Conservation (phyloP, 1,140 invertebrate species). For the Aethina tumida region DNA sequence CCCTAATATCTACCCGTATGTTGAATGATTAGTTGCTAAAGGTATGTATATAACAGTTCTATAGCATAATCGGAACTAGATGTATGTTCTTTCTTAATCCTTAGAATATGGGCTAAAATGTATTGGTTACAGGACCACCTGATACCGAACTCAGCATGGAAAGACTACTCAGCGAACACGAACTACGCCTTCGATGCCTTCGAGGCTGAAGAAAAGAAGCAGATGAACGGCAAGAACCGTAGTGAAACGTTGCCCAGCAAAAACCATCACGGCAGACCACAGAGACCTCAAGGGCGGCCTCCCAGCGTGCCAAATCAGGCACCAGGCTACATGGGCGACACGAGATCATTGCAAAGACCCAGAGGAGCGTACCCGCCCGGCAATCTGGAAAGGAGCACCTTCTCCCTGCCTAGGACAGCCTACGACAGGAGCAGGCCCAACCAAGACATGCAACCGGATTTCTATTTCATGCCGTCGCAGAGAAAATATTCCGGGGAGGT, state of each 20-base stretch:
- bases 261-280: conserved; percentile 17
- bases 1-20: too few species aligned
- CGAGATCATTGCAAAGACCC: conserved; percentile 49
- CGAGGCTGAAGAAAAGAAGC: conserved; percentile 54
- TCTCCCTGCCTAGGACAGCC: conserved; percentile 39
- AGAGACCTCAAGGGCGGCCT: conserved; percentile 29
- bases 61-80: not conserved
- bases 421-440: conserved; percentile 35
- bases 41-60: too few species aligned
- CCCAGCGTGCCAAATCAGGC: conserved; percentile 34
- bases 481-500: conserved; percentile 86
- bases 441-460: conserved; percentile 51
- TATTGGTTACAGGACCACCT: conserved; percentile 58
- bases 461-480: conserved; percentile 92
- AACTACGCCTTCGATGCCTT: conserved; percentile 82
- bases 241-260: conserved; percentile 36
- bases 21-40: too few species aligned
- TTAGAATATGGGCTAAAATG: not conserved
- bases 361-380: conserved; percentile 26
- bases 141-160: conserved; percentile 74
- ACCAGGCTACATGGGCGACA: conserved; percentile 46
- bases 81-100: not conserved
- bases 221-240: conserved; percentile 32
- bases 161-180: conserved; percentile 75
- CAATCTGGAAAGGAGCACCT: conserved; percentile 36